phyloP scores from a whole-genome alignment of 2,797 vertebrate genomes.

The Ficedula albicollis region DNA sequence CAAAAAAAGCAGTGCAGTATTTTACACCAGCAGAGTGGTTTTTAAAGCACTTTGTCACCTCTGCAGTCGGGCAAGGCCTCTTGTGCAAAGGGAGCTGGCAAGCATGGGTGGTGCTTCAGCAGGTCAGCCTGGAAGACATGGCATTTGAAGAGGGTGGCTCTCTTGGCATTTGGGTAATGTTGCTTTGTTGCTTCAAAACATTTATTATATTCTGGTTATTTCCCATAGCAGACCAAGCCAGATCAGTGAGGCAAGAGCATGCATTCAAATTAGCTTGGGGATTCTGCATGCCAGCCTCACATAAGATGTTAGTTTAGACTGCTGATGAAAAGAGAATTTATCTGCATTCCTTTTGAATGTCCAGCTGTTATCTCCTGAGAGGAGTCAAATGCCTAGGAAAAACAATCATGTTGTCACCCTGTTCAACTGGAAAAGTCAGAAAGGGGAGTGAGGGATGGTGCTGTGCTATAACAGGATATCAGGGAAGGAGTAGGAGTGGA shows the following conservation, averaged over 20 bases:
- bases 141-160: not conserved
- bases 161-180: not conserved
- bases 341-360: not conserved
- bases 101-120: rapidly evolving
- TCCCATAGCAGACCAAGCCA: not conserved
- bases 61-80: not conserved
- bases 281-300: not conserved
- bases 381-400: not conserved
- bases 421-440: not conserved
- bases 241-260: not conserved
- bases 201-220: not conserved
- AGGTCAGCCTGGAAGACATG: not conserved
- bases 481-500: not conserved
- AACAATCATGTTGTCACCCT: not conserved
- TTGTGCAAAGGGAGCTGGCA: not conserved
- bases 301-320: not conserved
- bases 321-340: not conserved
- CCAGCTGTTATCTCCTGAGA: not conserved
- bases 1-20: not conserved
- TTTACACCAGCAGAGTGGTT: not conserved
- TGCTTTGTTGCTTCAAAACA: not conserved
- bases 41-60: not conserved
- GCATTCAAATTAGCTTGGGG: not conserved
- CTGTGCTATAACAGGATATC: not conserved
- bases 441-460: not conserved